A percentile compares a stretch with the other conserved stretches of the same genome.
Conservation (phyloP, 1,140 invertebrate species). For the Euura saliciscinereae region DNA sequence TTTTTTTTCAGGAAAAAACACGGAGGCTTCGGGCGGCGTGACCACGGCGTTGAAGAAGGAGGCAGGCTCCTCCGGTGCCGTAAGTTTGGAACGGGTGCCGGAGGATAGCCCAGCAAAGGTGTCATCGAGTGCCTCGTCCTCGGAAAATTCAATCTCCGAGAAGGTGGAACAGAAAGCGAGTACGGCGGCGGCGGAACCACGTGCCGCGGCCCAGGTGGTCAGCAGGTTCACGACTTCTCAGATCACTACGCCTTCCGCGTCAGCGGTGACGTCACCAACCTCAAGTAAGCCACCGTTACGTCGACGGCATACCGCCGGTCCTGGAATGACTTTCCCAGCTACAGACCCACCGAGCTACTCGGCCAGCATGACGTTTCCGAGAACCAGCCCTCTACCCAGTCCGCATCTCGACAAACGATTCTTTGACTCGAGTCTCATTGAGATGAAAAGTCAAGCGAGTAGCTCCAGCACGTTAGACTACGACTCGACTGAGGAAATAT, state of each 20-base stretch:
- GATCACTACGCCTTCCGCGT: conserved; percentile 48
- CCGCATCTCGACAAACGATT: conserved; percentile 80
- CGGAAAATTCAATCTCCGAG: conserved; percentile 58
- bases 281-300: conserved; percentile 50
- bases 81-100: background rate
- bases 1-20: conserved; percentile 34
- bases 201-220: conserved; percentile 23
- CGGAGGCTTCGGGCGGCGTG: conserved; percentile 19
- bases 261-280: conserved; percentile 51
- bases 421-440: conserved; percentile 80
- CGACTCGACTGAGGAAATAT: conserved; percentile 69
- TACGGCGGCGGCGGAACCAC: conserved; percentile 29
- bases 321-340: conserved; percentile 56
- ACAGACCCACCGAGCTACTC: conserved; percentile 57
- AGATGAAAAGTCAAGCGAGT: conserved; percentile 76
- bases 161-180: conserved; percentile 53
- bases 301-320: conserved; percentile 53
- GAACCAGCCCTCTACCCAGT: conserved; percentile 61
- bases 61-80: conserved; percentile 14
- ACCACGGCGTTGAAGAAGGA: conserved; percentile 26
- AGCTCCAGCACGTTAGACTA: conserved; percentile 68
- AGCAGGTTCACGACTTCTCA: conserved; percentile 20
- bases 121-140: conserved; percentile 60
- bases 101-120: conserved; percentile 1
- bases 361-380: conserved; percentile 56